A percentile compares a stretch with the other conserved stretches of the same genome.
These are phyloP conservation scores for Drosophila pseudotakahashii DNA, from an alignment of 2,888 invertebrate genomes.

Conservation along the genomic window DNA sequence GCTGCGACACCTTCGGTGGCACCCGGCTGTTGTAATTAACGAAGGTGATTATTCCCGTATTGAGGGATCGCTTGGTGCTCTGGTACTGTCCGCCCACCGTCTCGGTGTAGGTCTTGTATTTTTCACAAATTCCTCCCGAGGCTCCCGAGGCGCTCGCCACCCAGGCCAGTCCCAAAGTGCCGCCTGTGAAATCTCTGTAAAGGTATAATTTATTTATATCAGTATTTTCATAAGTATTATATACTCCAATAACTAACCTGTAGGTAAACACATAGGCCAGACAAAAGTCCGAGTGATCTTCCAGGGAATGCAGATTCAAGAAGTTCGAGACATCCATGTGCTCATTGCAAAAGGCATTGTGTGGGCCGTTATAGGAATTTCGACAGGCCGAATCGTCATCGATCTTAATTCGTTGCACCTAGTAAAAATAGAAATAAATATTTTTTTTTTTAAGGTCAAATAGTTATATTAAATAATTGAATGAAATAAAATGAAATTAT, in stretches of 20 bases:
- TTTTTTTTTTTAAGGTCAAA: too few relatives aligned
- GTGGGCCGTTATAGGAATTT: conserved; percentile 87
- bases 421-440: neutral
- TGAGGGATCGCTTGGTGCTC: conserved; percentile 96
- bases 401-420: conserved; percentile 88
- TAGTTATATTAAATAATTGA: too few relatives aligned
- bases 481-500: too few relatives aligned
- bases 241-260: conserved; percentile 78
- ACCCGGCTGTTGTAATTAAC: conserved; percentile 99
- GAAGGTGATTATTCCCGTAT: conserved; percentile 99
- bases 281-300: conserved; percentile 99
- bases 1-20: conserved; percentile 98
- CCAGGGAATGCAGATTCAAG: conserved; percentile 97
- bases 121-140: conserved; percentile 99
- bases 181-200: conserved; percentile 96
- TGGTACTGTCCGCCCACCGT: conserved; percentile 97
- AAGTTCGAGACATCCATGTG: conserved; percentile 99
- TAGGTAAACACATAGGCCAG: conserved; percentile 99
- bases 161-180: conserved; percentile 99
- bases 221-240: too few relatives aligned
- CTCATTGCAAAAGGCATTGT: conserved; percentile 96
- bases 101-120: conserved; percentile 98
- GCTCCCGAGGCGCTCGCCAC: conserved; percentile 99
- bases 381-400: conserved; percentile 94
- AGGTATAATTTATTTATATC: neutral